These are phyloP conservation scores for Drosophila melanica DNA, from an alignment of 1,140 invertebrate species.

Conservation along the genomic window DNA sequence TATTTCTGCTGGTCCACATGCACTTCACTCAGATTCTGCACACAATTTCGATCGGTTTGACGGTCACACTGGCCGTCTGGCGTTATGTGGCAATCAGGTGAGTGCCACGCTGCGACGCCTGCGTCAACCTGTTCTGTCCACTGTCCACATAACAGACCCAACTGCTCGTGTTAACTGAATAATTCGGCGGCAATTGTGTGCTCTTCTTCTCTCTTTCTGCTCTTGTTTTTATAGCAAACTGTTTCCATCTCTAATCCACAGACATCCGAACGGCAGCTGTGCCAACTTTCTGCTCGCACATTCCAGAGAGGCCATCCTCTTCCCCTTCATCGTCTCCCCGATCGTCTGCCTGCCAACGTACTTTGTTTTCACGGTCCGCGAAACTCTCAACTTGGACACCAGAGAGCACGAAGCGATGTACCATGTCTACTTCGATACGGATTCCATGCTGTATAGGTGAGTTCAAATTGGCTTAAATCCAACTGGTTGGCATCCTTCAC, in stretches of 20 bases:
- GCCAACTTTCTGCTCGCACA: constrained; percentile 80
- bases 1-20: constrained; percentile 91
- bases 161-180: constrained; percentile 39
- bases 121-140: too few species aligned
- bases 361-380: constrained; percentile 87
- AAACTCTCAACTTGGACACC: constrained; percentile 83
- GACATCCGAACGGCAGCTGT: constrained; percentile 86
- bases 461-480: background rate
- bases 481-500: background rate
- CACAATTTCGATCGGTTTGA: constrained; percentile 94
- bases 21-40: constrained; percentile 92
- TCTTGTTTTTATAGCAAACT: constrained; percentile 71
- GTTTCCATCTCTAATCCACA: constrained; percentile 84
- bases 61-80: constrained; percentile 90
- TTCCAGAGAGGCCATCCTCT: constrained; percentile 90
- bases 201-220: constrained; percentile 50
- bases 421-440: constrained; percentile 87
- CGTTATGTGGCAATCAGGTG: constrained; percentile 83
- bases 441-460: constrained; percentile 66
- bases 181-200: constrained; percentile 66
- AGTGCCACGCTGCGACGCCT: constrained; percentile 20
- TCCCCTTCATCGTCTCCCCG: constrained; percentile 89
- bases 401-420: constrained; percentile 85
- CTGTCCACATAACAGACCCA: background rate
- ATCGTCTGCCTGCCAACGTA: constrained; percentile 92